phyloP scores from a whole-genome alignment of 1,140 invertebrate species.

The Oscheius sp. region DNA sequence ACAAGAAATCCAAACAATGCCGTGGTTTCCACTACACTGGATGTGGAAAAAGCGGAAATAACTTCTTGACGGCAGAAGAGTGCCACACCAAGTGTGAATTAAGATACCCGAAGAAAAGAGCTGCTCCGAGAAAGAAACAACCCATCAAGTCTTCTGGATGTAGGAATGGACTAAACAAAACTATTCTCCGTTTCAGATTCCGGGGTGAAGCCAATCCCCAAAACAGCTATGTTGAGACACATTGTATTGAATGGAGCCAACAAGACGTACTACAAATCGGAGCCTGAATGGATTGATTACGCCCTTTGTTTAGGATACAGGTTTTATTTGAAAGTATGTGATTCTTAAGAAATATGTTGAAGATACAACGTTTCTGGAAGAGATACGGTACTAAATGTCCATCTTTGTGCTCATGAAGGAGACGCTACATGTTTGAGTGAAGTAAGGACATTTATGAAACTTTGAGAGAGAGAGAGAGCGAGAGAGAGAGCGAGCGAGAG shows the following conservation, averaged over 20 bases:
- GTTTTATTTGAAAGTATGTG: not conserved
- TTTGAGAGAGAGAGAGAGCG: no score
- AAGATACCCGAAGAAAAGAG: constrained; percentile 20
- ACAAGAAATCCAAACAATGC: constrained; percentile 45
- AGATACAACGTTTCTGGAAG: constrained; percentile 39
- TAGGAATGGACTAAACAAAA: not conserved
- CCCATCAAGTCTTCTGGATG: not conserved
- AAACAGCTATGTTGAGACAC: constrained; percentile 38
- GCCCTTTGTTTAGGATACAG: constrained; percentile 33
- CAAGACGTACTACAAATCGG: constrained; percentile 35
- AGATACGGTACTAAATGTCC: constrained; percentile 30
- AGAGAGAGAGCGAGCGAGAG: no score
- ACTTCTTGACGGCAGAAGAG: constrained; percentile 44
- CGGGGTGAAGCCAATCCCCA: constrained; percentile 31
- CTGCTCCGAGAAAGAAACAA: constrained; percentile 8
- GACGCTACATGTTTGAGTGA: constrained; percentile 26
- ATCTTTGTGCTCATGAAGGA: constrained; percentile 33
- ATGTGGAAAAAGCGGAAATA: constrained; percentile 52
- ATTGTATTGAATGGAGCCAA: constrained; percentile 31
- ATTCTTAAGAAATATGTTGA: not conserved
- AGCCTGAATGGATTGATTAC: constrained; percentile 43
- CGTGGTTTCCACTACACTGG: constrained; percentile 57
- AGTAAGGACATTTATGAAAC: not conserved
- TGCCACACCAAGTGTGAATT: constrained; percentile 38
- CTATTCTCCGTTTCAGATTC: constrained; percentile 19